Evolutionary conservation across 2,888 invertebrate genomes (phyloP), one percentile per base, ranked within the genome.

Genomic region (Archips crataeganus): DNA sequence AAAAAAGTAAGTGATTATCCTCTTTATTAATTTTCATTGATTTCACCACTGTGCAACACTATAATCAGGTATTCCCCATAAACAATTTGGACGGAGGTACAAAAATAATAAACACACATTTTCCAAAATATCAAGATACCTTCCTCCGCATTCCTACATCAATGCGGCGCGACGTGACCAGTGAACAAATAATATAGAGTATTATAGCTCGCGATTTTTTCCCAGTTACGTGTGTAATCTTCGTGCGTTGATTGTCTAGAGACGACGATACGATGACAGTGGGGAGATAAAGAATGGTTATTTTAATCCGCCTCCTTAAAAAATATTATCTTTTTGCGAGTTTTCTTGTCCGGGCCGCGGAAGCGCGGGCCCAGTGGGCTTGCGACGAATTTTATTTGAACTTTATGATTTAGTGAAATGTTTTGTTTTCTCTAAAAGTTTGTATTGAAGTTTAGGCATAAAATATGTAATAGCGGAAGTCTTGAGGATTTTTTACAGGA

Each of bases 141-240:
- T 57, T 57, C 62, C 51, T 62, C 66, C 42, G 71, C 67, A 51
- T 59, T 71, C 62, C 32, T 45, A 64, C 64, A 66, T 70, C 73
- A 32, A 66, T 66, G 64, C 63, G 66, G 60, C 47, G 64, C 57
- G 68, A 74, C 75, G 75, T 76, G 76, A 68, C 71, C 70, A n/a
- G 70, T 32, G 51, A 72, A 13, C 60, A 59, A 64, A 76, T 54
- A 66, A 71, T 77, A 67, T 54, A 32, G 49, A 51, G 70, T 70
- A 70, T 70, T 72, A 76, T 74, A 45, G 76, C 71, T 47, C 75
- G 80, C 82, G 81, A 86, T 85, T 86, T 83, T 85, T 85, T 81
- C 81, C 79, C 80, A 74, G 82, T 87, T 85, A 87, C 87, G 86
- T 85, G 86, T 85, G 86, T 87, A 86, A 87, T 87, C 84, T 84